phyloP scores from a whole-genome alignment of 2,113 vertebrate genomes.

The Indicator maculatus region DNA sequence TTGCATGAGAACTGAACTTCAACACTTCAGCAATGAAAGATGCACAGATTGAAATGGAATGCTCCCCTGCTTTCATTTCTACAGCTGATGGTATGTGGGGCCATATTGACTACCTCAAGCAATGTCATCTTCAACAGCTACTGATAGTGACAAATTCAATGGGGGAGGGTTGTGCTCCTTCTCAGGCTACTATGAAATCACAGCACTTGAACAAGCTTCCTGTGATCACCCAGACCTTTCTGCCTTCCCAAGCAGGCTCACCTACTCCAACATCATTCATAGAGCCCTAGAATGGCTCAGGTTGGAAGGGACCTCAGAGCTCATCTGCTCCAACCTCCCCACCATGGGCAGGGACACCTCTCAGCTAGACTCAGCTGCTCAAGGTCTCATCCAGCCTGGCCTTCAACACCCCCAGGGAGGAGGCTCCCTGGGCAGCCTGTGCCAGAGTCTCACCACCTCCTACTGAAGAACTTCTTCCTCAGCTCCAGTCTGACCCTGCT shows the following conservation, averaged over 20 bases:
- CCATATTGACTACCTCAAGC: background rate
- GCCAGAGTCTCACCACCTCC: no score
- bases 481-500: no score
- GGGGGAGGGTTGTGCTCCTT: background rate
- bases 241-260: background rate
- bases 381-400: no score
- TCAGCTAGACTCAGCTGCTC: no score
- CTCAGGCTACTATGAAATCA: background rate
- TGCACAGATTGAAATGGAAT: background rate
- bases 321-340: no score
- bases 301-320: no score
- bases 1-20: background rate
- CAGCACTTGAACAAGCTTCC: background rate
- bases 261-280: fast-evolving
- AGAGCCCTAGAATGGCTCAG: background rate
- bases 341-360: no score
- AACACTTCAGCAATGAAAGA: background rate
- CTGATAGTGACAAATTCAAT: background rate
- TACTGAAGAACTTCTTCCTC: no score
- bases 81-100: background rate
- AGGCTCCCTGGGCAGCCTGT: no score
- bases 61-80: background rate
- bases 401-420: no score
- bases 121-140: background rate
- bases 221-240: background rate